phyloP scores from a whole-genome alignment of 2,113 vertebrate species.

The Penelope pileata region DNA sequence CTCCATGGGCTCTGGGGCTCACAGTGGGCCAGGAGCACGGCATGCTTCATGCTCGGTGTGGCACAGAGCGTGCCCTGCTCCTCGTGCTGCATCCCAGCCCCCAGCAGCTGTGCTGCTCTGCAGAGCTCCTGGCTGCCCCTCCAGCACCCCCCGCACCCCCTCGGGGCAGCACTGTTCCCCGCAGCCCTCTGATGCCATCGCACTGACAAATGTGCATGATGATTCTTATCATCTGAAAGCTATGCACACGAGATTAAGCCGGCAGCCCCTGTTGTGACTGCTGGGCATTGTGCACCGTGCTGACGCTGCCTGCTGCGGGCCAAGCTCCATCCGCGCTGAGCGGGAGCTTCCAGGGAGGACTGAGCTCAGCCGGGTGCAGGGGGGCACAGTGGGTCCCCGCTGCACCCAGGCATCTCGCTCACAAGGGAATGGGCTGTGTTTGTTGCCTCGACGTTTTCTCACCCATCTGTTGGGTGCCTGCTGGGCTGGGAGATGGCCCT shows the following conservation, averaged over 20 bases:
- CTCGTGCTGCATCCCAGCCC: neutral
- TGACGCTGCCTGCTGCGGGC: neutral
- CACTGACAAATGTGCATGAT: slow-evolving; percentile 28
- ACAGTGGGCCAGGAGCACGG: neutral
- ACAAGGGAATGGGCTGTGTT: neutral
- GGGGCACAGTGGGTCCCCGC: neutral
- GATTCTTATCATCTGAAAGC: neutral
- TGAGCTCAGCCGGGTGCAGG: neutral
- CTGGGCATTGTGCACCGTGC: slow-evolving; percentile 11
- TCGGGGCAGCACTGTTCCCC: neutral
- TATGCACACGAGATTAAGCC: neutral
- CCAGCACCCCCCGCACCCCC: neutral
- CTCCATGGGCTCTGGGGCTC: neutral
- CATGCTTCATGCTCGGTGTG: neutral
- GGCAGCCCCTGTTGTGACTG: neutral
- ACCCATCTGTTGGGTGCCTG: neutral
- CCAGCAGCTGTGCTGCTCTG: neutral
- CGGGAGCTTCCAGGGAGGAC: neutral
- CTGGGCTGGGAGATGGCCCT: neutral
- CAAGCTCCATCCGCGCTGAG: neutral
- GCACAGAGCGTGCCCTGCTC: neutral
- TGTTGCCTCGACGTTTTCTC: neutral
- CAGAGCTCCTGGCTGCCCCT: neutral
- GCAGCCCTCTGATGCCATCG: neutral
- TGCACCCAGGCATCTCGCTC: neutral